Evolutionary conservation across 2,888 invertebrate genomes (phyloP).

Genomic region (Drosophila mimetica): DNA sequence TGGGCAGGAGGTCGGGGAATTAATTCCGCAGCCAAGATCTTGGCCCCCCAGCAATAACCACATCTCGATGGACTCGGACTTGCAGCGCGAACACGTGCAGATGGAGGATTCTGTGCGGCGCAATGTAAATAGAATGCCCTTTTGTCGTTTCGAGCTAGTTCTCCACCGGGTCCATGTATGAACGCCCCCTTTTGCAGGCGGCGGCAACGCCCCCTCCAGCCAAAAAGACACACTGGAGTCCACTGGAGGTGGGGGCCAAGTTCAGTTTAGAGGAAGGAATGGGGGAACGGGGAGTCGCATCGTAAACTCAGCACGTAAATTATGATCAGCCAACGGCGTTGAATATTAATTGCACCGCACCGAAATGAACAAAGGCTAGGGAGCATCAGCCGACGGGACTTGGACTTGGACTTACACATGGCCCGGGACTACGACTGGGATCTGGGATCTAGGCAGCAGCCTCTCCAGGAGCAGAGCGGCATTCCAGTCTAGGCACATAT

Average conservation of each 20-base stretch:
- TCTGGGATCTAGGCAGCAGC: slow-evolving; percentile 14
- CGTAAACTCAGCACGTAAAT: slow-evolving; percentile 84
- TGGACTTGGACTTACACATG: background rate
- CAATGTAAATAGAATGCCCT: slow-evolving; percentile 55
- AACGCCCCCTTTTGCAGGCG: slow-evolving; percentile 70
- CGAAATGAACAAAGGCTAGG: slow-evolving; percentile 74
- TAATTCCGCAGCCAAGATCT: slow-evolving; percentile 40
- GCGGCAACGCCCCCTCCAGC: slow-evolving; percentile 51
- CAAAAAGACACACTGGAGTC: slow-evolving; percentile 13
- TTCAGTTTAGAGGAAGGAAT: background rate
- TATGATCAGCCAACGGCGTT: slow-evolving; percentile 84
- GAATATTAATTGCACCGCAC: slow-evolving; percentile 84
- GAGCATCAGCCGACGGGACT: slow-evolving; percentile 34
- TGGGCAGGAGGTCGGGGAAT: slow-evolving; percentile 38
- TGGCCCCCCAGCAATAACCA: slow-evolving; percentile 30
- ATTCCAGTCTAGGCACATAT: slow-evolving; percentile 64
- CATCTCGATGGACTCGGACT: too few relatives aligned
- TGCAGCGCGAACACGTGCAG: slow-evolving; percentile 43
- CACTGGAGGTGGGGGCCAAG: background rate
- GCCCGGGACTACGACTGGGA: background rate
- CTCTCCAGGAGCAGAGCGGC: slow-evolving; percentile 46
- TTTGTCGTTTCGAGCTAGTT: slow-evolving; percentile 49
- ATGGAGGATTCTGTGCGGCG: slow-evolving; percentile 8
- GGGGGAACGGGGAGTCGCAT: slow-evolving; percentile 53
- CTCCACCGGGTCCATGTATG: slow-evolving; percentile 52